A percentile compares a stretch with the other conserved stretches of the same genome.
phyloP scores from a whole-genome alignment of 2,113 vertebrate species.

The Eolophus roseicapilla region DNA sequence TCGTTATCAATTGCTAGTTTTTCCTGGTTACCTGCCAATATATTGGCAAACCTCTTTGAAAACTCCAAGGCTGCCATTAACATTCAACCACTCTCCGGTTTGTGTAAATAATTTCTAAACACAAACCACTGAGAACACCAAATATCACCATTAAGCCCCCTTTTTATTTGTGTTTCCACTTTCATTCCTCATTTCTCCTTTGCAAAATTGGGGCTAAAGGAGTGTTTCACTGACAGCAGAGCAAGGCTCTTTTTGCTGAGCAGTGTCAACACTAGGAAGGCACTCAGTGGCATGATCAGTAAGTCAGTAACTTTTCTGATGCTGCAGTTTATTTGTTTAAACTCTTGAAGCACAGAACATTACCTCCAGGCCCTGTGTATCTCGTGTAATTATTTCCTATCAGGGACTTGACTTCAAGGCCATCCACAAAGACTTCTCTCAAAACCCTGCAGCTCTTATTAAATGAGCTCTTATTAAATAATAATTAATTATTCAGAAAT shows the following conservation, averaged over 20 bases:
- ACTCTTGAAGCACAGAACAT: conserved; percentile 48
- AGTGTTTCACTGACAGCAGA: background rate
- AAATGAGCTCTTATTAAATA: background rate
- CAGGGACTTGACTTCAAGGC: conserved; percentile 18
- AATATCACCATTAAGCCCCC: background rate
- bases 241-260: background rate
- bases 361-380: background rate
- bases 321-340: conserved; percentile 54
- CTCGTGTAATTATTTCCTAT: background rate
- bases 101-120: background rate
- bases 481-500: background rate
- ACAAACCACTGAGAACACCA: background rate
- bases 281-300: background rate
- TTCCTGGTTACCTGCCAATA: background rate
- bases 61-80: background rate
- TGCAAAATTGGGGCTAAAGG: background rate
- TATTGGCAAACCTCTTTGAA: conserved; percentile 9
- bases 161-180: background rate
- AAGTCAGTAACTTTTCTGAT: conserved; percentile 52
- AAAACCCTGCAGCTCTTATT: background rate
- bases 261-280: background rate
- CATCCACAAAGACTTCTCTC: background rate
- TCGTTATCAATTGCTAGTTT: background rate
- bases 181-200: background rate
- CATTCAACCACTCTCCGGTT: background rate